Conservation (phyloP, 1,140 invertebrate species). For the Bombus waltoni region DNA sequence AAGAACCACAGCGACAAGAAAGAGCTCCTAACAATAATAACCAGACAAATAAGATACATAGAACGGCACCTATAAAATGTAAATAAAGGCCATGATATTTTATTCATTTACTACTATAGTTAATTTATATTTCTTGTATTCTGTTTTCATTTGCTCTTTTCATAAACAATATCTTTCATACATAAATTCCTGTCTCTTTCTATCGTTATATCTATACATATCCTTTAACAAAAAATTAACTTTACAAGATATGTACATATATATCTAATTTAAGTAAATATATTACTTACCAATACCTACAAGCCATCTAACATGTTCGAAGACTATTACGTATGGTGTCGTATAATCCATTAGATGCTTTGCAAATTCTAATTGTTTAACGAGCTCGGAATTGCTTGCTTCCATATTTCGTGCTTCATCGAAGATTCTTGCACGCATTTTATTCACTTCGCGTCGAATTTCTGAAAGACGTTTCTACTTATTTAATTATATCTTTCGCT, state of each 20-base stretch:
- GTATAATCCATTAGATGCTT: slow-evolving; percentile 69
- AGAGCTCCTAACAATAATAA: slow-evolving; percentile 80
- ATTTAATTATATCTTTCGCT: not conserved
- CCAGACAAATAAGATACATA: slow-evolving; percentile 81
- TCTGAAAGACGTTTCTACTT: slow-evolving; percentile 63
- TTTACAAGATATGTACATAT: not conserved
- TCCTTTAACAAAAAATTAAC: not conserved
- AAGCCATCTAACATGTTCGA: slow-evolving; percentile 80
- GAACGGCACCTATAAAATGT: slow-evolving; percentile 74
- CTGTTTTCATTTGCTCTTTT: no score
- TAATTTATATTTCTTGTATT: no score
- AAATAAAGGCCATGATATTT: not conserved
- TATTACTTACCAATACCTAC: slow-evolving; percentile 76
- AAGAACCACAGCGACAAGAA: slow-evolving; percentile 83
- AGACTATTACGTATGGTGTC: slow-evolving; percentile 72
- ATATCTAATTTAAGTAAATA: not conserved
- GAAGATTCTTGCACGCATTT: slow-evolving; percentile 75
- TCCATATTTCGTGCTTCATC: slow-evolving; percentile 78
- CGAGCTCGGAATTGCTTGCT: slow-evolving; percentile 73
- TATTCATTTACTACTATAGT: not conserved
- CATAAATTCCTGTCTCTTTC: no score
- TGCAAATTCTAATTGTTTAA: slow-evolving; percentile 76
- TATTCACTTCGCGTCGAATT: slow-evolving; percentile 78
- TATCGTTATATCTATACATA: not conserved
- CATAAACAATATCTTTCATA: no score